phyloP scores from a whole-genome alignment of 2,888 invertebrate genomes.

The Tortricodes alternella region DNA sequence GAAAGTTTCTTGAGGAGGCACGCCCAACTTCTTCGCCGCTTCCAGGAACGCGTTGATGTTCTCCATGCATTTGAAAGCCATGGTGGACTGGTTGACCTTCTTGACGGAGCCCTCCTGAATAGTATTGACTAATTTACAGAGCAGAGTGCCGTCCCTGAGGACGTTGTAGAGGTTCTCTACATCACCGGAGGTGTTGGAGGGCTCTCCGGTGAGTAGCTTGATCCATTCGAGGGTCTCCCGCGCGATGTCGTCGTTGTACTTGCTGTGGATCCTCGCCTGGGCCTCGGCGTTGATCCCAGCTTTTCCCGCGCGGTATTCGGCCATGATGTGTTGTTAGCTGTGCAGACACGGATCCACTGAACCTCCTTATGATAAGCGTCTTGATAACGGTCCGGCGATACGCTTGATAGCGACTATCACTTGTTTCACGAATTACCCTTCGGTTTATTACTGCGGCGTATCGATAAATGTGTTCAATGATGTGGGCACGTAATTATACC shows the following conservation, averaged over 20 bases:
- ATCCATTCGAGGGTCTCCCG: conserved; percentile 97
- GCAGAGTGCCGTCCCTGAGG: conserved; percentile 93
- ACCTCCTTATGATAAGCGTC: conserved; percentile 65
- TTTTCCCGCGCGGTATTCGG: conserved; percentile 74
- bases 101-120: conserved; percentile 94
- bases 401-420: conserved; percentile 67
- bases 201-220: conserved; percentile 90
- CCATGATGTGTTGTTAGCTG: conserved; percentile 72
- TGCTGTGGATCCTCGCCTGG: conserved; percentile 91
- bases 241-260: conserved; percentile 97
- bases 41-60: conserved; percentile 97
- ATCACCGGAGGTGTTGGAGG: conserved; percentile 92
- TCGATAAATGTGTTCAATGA: conserved; percentile 16
- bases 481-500: conserved; percentile 10
- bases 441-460: conserved; percentile 33
- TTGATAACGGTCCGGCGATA: conserved; percentile 64
- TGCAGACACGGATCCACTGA: conserved; percentile 74
- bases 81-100: conserved; percentile 93
- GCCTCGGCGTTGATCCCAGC: conserved; percentile 79
- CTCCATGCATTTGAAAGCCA: conserved; percentile 99
- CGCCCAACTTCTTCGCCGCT: conserved; percentile 92
- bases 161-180: conserved; percentile 95
- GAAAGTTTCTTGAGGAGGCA: conserved; percentile 96
- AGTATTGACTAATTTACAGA: conserved; percentile 94
- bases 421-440: conserved; percentile 55